phyloP scores from a whole-genome alignment of 2,888 invertebrate species.

The Steinernema scapterisci region DNA sequence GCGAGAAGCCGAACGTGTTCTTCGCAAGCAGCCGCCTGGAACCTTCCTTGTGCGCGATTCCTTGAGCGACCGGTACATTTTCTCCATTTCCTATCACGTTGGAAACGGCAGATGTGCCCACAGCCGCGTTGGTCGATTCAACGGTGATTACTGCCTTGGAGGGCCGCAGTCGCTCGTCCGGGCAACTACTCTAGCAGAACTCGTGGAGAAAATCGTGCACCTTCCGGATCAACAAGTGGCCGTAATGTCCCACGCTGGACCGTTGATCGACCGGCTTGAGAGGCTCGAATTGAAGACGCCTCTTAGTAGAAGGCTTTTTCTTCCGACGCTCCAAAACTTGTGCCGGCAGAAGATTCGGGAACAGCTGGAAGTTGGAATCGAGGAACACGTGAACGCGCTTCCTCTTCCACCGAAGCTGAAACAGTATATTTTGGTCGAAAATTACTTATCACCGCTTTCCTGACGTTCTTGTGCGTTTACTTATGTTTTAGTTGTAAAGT shows the following conservation, averaged over 20 bases:
- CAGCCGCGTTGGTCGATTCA: background rate
- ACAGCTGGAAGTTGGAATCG: background rate
- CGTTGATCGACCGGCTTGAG: conserved; percentile 11
- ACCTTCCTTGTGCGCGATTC: conserved; percentile 81
- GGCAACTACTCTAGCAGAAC: background rate
- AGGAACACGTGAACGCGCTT: conserved; percentile 7
- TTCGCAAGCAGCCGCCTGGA: conserved; percentile 77
- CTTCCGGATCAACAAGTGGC: background rate
- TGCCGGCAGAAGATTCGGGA: conserved; percentile 1
- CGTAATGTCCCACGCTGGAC: conserved; percentile 17
- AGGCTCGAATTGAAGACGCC: conserved; percentile 14
- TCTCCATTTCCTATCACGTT: conserved; percentile 74
- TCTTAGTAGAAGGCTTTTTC: background rate
- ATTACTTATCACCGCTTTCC: background rate
- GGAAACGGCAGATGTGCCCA: conserved; percentile 15
- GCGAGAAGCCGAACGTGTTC: conserved; percentile 77
- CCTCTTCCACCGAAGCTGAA: conserved; percentile 25
- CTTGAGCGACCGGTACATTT: conserved; percentile 76
- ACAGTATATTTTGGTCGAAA: conserved; percentile 5
- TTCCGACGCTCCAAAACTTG: conserved; percentile 5
- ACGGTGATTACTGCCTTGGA: conserved; percentile 27
- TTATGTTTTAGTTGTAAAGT: background rate
- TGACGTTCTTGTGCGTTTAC: background rate
- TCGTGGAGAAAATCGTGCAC: conserved; percentile 10
- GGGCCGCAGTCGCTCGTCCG: conserved; percentile 18